Evolutionary conservation across 2,888 invertebrate genomes (phyloP), one percentile per base, ranked within the genome.

Genomic region (Pristionchus exspectatus): DNA sequence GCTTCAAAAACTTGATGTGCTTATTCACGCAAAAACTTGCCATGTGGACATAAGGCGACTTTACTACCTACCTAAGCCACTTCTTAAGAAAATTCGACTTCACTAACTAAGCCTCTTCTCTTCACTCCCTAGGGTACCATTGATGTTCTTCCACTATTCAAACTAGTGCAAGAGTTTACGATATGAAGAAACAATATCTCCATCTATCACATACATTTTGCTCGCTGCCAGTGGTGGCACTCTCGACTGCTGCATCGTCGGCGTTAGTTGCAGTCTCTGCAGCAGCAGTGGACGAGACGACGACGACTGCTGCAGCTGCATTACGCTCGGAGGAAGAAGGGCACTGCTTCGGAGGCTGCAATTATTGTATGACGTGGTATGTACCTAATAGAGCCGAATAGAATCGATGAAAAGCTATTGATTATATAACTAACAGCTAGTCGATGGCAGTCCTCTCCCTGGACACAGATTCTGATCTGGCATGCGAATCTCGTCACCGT

Each of bases 401-500:
- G 2, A 30, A 72, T 14, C 1, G 21, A 44, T 7, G 24, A 77
- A 44, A 30, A 27, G n/a, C 30, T 2, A 3, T 9, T 7, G 44
- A 27, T n/a, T 69, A 10, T 12, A 9, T 16, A 74, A 81, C 92
- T 87, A 74, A 95, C 95, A 88, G 95, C 93, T 59, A 95, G 86
- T 56, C 91, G 90, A 50, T 92, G 92, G 77, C 95, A 95, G 50
- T 94, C 94, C 44, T 93, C 92, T 27, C 94, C 94, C 84, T 94
- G 93, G 77, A 94, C 90, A 72, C 95, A 95, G 69, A 95, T 92
- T 27, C 94, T 92, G 72, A 95, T 93, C 89, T 95, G 95, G 84
- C 95, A 95, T 1, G 94, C 93, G 90, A 95, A 95, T 2, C 94
- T 91, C 2, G 95, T 95, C 63, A 95, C 92, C 12, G 95, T 95